Percentiles rank a stretch among this genome's conserved stretches.
phyloP scores from a whole-genome alignment of 2,888 invertebrate genomes.

The Amitus sp. region DNA sequence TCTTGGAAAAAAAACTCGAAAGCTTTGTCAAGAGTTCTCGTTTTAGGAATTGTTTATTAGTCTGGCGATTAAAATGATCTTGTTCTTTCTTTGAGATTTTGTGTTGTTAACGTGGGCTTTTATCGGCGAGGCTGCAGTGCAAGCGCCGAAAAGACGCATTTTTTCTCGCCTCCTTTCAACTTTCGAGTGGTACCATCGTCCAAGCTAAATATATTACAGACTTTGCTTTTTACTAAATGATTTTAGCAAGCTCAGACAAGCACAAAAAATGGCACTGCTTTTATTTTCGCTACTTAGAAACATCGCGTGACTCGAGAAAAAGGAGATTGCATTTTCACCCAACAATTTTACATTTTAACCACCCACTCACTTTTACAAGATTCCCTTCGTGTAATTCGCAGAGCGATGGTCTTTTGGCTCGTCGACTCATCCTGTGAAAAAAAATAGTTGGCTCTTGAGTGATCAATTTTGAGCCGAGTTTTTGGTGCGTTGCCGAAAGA shows the following conservation, averaged over 20 bases:
- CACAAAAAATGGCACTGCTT: background rate
- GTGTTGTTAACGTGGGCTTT: background rate
- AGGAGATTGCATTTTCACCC: constrained; percentile 1
- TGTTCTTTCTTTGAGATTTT: background rate
- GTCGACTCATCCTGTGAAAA: constrained; percentile 66
- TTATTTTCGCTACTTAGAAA: background rate
- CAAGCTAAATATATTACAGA: constrained; percentile 24
- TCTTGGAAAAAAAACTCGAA: background rate
- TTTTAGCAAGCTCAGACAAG: constrained; percentile 5
- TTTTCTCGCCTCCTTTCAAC: constrained; percentile 18
- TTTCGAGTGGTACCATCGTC: constrained; percentile 14
- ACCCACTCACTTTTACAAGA: constrained; percentile 62
- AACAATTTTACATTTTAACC: background rate
- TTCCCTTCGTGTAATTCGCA: constrained; percentile 79
- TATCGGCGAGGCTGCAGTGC: background rate
- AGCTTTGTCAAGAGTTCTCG: background rate
- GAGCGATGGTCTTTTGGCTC: constrained; percentile 84
- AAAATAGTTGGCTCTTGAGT: no score
- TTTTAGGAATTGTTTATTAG: background rate
- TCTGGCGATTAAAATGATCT: background rate
- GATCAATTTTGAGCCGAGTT: no score
- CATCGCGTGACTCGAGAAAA: background rate
- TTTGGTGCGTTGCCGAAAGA: no score
- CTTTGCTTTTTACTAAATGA: constrained; percentile 15
- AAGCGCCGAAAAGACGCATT: background rate